Percentiles rank a stretch among this genome's conserved stretches.
Conservation (phyloP, 2,888 invertebrate species). For the Scaeva pyrastri region DNA sequence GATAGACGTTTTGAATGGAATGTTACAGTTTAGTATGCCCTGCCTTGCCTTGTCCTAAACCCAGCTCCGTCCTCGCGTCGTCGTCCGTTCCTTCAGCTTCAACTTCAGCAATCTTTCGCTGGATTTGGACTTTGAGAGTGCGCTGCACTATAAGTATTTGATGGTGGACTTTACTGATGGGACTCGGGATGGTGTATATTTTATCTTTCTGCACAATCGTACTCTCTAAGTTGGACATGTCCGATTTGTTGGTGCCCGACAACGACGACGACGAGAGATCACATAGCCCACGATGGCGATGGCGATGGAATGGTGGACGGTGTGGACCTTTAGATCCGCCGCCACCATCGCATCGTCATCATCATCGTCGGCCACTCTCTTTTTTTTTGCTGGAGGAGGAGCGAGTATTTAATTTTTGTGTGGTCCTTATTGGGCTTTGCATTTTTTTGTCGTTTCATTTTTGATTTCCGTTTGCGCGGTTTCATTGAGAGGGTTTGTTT, state of each 20-base stretch:
- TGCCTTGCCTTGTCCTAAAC: background rate
- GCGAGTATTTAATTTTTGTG: slow-evolving; percentile 69
- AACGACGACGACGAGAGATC: slow-evolving; percentile 60
- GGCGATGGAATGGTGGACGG: background rate
- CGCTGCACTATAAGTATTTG: slow-evolving; percentile 32
- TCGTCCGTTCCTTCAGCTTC: background rate
- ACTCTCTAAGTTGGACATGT: slow-evolving; percentile 69
- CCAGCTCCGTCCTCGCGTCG: background rate
- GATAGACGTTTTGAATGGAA: slow-evolving; percentile 74
- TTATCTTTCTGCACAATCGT: slow-evolving; percentile 71
- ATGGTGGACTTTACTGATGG: slow-evolving; percentile 3
- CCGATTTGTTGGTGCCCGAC: slow-evolving; percentile 33
- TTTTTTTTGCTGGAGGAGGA: slow-evolving; percentile 26
- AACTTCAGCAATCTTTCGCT: slow-evolving; percentile 8
- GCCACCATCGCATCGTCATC: background rate
- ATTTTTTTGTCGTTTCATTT: slow-evolving; percentile 38
- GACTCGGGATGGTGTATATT: slow-evolving; percentile 49
- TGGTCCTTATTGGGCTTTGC: slow-evolving; percentile 56
- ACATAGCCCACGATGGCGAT: slow-evolving; percentile 45
- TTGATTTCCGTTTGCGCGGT: slow-evolving; percentile 69
- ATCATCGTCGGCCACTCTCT: slow-evolving; percentile 23
- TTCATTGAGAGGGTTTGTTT: slow-evolving; percentile 72
- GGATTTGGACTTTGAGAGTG: slow-evolving; percentile 37
- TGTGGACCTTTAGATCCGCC: slow-evolving; percentile 46
- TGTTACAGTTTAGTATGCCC: slow-evolving; percentile 59